Evolutionary conservation across 2,113 vertebrate species (phyloP), one percentile per base, ranked within the genome.

Genomic region (Bubo scandiacus): DNA sequence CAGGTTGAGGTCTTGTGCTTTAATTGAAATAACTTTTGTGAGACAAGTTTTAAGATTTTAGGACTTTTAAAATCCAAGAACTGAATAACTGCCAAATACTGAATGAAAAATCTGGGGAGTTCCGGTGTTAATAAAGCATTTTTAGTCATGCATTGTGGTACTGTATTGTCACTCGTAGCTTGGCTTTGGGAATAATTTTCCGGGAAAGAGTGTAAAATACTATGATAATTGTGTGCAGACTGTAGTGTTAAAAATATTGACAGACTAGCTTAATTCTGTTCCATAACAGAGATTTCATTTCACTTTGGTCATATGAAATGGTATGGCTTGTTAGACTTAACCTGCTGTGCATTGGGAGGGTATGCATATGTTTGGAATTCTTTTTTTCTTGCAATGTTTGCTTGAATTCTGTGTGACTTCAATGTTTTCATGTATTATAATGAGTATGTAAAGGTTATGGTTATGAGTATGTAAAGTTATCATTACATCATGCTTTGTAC

Each of bases 391-490:
- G 43, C 25, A 74, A 5, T 20, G 30, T 49, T 85, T 92, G 57
- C 66, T 43, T 54, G 27, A 66, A 78, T 91, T 88, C 45, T 17
- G 26, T 71, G 45, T 38, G 26, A 63, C 71, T 92, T 96, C 16
- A 20, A 26, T 63, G 42, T 71, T 87, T 79, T 75, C 23, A 32
- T 94, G 77, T 97, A 80, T 71, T 86, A 88, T 87, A 93, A 89
- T 17, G 8, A 72, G 34, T 77, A 51, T 63, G 38, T 94, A 89
- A 90, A 93, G 26, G 12, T 74, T 88, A 19, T 70, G 12, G 43
- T 45, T 45, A 89, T 19, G 9, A 72, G 34, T 77, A 51, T 63
- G n/a, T 94, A 89, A 90, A 93, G 12, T 72, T 92, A 42, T 91
- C 20, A 42, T 88, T 86, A 3, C 66, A 34, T 71, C 52, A 47